These are phyloP conservation scores for Tortrix viridana DNA, from an alignment of 2,888 invertebrate genomes.

Conservation along the genomic window DNA sequence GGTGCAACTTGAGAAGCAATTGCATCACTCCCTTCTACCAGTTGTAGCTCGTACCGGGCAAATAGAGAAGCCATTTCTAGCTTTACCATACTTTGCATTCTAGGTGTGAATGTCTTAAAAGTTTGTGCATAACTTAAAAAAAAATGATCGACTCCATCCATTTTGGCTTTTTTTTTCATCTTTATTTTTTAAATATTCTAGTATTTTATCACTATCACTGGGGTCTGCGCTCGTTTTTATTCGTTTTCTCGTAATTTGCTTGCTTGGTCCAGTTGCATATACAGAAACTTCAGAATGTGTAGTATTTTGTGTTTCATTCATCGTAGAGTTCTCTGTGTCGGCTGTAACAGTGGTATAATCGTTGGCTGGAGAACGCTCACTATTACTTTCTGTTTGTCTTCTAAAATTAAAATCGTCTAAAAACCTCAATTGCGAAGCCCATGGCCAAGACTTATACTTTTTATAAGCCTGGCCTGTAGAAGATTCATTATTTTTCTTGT, in stretches of 20 bases:
- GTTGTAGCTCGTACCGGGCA: constrained; percentile 36
- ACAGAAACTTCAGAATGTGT: constrained; percentile 29
- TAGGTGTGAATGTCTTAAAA: constrained; percentile 34
- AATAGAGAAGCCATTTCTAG: constrained; percentile 35
- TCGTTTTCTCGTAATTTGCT: constrained; percentile 28
- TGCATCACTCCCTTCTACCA: constrained; percentile 35
- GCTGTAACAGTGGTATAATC: constrained; percentile 5
- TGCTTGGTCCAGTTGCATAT: constrained; percentile 30
- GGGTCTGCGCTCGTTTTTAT: neutral
- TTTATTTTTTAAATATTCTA: too few relatives aligned
- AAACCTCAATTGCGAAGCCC: constrained; percentile 41
- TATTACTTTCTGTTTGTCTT: constrained; percentile 21
- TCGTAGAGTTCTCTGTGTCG: constrained; percentile 29
- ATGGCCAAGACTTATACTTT: constrained; percentile 47
- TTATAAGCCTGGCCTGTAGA: constrained; percentile 35
- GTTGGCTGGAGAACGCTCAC: constrained; percentile 13
- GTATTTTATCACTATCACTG: too few relatives aligned
- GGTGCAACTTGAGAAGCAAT: constrained; percentile 33
- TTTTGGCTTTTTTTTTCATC: constrained; percentile 30
- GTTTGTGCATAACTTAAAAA: constrained; percentile 31
- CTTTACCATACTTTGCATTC: constrained; percentile 37
- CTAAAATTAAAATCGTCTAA: constrained; percentile 21
- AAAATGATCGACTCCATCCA: constrained; percentile 16
- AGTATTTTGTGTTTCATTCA: constrained; percentile 27
- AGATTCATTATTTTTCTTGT: constrained; percentile 37